These are phyloP conservation scores for Noctilio leporinus DNA, from an alignment of 2,113 vertebrate species.

Conservation along the genomic window DNA sequence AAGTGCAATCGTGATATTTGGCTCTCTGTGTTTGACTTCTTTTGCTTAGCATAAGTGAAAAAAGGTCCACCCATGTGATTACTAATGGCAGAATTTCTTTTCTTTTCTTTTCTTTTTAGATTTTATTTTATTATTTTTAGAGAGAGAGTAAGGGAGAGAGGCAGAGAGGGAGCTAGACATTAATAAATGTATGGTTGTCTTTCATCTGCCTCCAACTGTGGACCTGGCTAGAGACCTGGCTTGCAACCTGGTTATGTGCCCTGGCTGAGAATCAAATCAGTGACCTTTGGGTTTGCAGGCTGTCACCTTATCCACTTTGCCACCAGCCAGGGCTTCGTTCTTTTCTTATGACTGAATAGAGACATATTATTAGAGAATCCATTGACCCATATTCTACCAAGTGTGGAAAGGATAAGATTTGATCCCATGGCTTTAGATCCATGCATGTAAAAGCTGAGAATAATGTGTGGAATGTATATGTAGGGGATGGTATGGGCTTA, in stretches of 20 bases:
- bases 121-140: too few relatives aligned
- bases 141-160: too few relatives aligned
- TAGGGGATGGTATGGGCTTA: not conserved
- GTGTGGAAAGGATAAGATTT: not conserved
- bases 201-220: too few relatives aligned
- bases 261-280: too few relatives aligned
- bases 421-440: not conserved
- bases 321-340: too few relatives aligned
- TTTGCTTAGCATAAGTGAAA: not conserved
- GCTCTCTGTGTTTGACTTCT: not conserved
- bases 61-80: not conserved
- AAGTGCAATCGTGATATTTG: not conserved
- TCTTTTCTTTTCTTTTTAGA: too few relatives aligned
- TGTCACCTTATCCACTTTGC: too few relatives aligned
- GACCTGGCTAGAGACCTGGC: too few relatives aligned
- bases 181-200: too few relatives aligned
- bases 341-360: not conserved
- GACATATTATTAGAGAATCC: not conserved
- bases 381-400: not conserved
- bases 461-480: not conserved
- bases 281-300: too few relatives aligned
- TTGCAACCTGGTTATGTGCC: too few relatives aligned
- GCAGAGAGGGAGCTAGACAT: too few relatives aligned
- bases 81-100: not conserved
- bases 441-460: not conserved